Conservation (phyloP, 2,888 invertebrate genomes). For the Panopea generosa region DNA sequence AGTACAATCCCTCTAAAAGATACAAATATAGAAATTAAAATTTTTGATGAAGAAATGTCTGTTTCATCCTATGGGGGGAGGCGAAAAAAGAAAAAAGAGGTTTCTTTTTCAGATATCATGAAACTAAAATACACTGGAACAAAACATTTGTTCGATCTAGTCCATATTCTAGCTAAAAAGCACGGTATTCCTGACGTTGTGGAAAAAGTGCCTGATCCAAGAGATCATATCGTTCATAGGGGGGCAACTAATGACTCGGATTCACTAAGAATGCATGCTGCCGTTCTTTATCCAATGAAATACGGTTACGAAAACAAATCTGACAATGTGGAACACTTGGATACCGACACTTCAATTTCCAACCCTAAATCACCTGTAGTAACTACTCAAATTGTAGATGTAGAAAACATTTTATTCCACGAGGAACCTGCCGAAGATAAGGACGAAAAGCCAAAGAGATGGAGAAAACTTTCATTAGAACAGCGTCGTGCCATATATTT, state of each 20-base stretch:
- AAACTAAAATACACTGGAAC: slow-evolving; percentile 72
- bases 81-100: slow-evolving; percentile 64
- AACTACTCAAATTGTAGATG: slow-evolving; percentile 23
- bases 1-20: too few species aligned
- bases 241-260: slow-evolving; percentile 57
- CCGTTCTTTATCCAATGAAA: slow-evolving; percentile 70
- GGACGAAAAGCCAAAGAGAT: slow-evolving; percentile 11
- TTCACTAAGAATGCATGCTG: slow-evolving; percentile 59
- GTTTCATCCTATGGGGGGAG: slow-evolving; percentile 47
- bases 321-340: neutral
- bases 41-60: slow-evolving; percentile 46
- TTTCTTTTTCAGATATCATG: slow-evolving; percentile 73
- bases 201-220: slow-evolving; percentile 64
- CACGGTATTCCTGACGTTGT: slow-evolving; percentile 70
- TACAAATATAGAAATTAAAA: too few species aligned
- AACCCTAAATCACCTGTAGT: neutral
- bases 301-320: slow-evolving; percentile 58
- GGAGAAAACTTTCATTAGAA: slow-evolving; percentile 24
- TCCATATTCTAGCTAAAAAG: slow-evolving; percentile 69
- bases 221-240: slow-evolving; percentile 66
- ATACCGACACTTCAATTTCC: neutral
- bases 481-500: slow-evolving; percentile 27
- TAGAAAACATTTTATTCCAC: slow-evolving; percentile 16
- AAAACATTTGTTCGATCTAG: slow-evolving; percentile 70
- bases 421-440: slow-evolving; percentile 8